phyloP scores from a whole-genome alignment of 1,140 invertebrate genomes.

The Bombus confusus region DNA sequence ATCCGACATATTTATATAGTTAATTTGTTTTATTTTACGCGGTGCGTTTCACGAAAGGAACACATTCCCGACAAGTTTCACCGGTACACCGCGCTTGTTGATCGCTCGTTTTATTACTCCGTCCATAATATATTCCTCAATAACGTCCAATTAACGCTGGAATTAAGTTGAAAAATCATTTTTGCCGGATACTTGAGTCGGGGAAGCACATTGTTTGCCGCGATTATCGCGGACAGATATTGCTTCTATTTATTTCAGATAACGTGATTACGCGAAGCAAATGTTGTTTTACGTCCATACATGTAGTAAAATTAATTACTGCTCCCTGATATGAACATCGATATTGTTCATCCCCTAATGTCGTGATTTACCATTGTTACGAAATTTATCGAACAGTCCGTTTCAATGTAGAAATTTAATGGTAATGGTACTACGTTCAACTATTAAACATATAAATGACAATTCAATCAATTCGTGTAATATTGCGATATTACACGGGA shows the following conservation, averaged over 20 bases:
- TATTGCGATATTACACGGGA: neutral
- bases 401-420: neutral
- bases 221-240: constrained; percentile 3
- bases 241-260: neutral
- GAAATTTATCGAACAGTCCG: neutral
- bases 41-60: neutral
- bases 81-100: neutral
- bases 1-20: neutral
- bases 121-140: neutral
- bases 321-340: neutral
- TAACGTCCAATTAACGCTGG: constrained; percentile 19
- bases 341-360: neutral
- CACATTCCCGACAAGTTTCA: neutral
- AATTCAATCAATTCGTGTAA: neutral
- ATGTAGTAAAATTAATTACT: neutral
- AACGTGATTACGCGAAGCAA: constrained; percentile 3
- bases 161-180: constrained; percentile 10
- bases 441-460: neutral
- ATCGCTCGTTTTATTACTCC: neutral
- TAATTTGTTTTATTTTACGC: neutral
- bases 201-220: neutral
- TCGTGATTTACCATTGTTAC: neutral
- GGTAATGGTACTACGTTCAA: neutral
- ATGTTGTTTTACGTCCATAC: neutral
- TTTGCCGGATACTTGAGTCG: neutral